Base-by-base conservation (phyloP, 2,113 vertebrate species). In the Tragelaphus imberbis region DNA sequence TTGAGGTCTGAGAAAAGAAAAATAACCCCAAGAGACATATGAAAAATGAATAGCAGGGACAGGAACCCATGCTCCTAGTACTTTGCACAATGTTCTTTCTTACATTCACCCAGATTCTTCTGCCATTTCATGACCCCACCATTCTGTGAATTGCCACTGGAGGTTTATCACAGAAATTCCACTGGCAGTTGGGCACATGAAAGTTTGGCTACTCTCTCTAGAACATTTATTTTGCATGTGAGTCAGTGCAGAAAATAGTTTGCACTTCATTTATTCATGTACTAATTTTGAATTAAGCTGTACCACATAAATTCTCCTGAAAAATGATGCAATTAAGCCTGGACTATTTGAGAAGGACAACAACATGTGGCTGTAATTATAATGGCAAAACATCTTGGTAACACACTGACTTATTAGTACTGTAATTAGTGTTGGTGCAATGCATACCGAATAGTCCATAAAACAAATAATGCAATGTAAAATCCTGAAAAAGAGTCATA, bases 291-390 rank as follows among this genome's bases (percentile, higher is more conserved):
- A 98, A 98, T 98, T 98, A 98, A 98, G 94, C 94, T 98, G 97
- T 53, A 97, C 94, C 97, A 98, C 98, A 99, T 98, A 98, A 98
- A 99, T 98, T 98, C 97, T 98, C 55, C 98, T 99, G 98, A 98
- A 99, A 99, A 98, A 98, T 98, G 97, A 98, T 98, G 97, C 98
- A 98, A 98, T 99, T 99, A 99, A 98, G 98, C 87, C 77, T 95
- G 98, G 98, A 98, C 98, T 98, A 98, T 98, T 99, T 98, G 98
- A 98, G 98, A 98, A 98, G 98, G 98, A 98, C 98, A 98, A 99
- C 98, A 98, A 98, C 98, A 99, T 98, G 98, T 98, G 98, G 98
- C 98, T 98, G 90, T 97, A 99, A 98, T 99, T 99, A 99, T 98
- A 98, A 98, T 96, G 94, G 98, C 97, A 98, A 98, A 98, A 98